These are phyloP conservation scores for Parapristionchus giblindavisi DNA, from an alignment of 2,888 invertebrate genomes.

Conservation along the genomic window DNA sequence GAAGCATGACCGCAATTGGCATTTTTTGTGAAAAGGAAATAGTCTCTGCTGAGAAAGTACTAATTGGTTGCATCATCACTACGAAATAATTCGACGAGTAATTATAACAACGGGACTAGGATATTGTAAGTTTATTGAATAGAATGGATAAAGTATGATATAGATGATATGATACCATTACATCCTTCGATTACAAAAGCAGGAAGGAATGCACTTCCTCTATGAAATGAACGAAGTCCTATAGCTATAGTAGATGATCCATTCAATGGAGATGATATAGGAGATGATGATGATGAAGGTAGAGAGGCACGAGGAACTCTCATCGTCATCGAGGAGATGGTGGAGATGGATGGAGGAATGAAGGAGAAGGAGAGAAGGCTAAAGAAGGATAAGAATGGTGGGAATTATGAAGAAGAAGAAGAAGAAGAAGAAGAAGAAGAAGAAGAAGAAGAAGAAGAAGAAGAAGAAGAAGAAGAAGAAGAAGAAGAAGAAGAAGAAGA, in stretches of 20 bases:
- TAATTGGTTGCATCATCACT: no score
- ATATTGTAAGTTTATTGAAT: no score
- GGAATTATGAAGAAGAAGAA: neutral
- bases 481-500: neutral
- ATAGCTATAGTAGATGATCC: constrained; percentile 42
- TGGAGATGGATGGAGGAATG: no score
- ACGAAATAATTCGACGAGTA: no score
- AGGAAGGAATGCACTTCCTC: constrained; percentile 61
- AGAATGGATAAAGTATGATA: no score
- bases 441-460: neutral
- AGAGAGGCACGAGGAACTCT: no score
- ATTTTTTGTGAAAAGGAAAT: no score
- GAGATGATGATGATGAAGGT: constrained; percentile 7
- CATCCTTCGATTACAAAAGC: constrained; percentile 63
- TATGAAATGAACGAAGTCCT: constrained; percentile 57
- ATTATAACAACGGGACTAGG: no score
- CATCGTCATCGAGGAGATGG: no score
- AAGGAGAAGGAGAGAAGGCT: neutral
- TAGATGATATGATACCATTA: no score
- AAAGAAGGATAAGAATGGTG: constrained; percentile 5
- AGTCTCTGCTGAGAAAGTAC: no score
- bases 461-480: neutral
- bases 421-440: neutral
- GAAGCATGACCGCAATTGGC: no score
- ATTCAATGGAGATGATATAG: neutral